Evolutionary conservation across 2,113 vertebrate genomes (phyloP).

Genomic region (Prolemur simus): DNA sequence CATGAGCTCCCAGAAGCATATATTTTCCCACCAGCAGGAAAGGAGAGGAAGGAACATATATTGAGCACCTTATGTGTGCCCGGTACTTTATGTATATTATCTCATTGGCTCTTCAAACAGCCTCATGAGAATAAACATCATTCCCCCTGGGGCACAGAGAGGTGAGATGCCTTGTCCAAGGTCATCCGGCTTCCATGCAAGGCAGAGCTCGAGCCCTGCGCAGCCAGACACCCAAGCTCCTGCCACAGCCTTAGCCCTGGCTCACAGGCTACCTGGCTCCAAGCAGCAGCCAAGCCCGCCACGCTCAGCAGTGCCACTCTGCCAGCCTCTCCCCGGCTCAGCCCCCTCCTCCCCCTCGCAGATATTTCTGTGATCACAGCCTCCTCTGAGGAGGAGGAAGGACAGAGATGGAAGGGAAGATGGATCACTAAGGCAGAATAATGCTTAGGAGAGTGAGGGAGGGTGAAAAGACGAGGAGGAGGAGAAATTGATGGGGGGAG

Average conservation of each 20-base stretch:
- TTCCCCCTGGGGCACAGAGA: too few relatives aligned
- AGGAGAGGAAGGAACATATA: neutral
- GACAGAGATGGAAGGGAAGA: neutral
- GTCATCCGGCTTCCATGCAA: neutral
- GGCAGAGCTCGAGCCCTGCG: neutral
- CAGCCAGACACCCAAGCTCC: neutral
- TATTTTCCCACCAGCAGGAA: neutral
- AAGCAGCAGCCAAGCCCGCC: neutral
- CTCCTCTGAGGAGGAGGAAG: conserved; percentile 40
- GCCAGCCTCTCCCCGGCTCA: neutral
- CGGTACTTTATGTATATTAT: too few relatives aligned
- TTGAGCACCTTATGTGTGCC: neutral
- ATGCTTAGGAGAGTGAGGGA: neutral
- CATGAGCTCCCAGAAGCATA: neutral
- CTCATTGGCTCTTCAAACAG: neutral
- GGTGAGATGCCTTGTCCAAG: neutral
- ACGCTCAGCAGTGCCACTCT: neutral
- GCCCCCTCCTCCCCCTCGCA: neutral
- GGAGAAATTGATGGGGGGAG: neutral
- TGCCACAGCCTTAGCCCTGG: neutral
- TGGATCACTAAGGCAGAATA: neutral
- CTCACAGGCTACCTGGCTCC: neutral
- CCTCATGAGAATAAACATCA: neutral
- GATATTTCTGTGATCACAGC: conserved; percentile 64
- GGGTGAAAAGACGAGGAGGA: neutral